These are phyloP conservation scores for Chelidonichthys spinosus DNA, from an alignment of 2,797 vertebrate species.

Conservation along the genomic window DNA sequence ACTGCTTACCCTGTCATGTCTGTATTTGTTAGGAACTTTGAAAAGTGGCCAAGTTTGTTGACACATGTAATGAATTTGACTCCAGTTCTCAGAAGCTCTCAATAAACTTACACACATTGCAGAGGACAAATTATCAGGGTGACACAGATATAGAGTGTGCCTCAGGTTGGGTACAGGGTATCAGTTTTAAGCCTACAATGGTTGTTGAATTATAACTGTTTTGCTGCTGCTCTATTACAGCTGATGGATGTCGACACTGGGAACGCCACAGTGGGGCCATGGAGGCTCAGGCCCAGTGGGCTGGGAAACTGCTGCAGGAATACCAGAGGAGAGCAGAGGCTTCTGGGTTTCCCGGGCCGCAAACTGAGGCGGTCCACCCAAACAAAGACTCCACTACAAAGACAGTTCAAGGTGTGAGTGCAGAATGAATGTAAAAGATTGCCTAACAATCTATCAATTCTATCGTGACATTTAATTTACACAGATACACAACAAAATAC, in stretches of 20 bases:
- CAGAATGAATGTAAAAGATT: background rate
- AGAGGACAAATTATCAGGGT: background rate
- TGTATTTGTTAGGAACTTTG: too few relatives aligned
- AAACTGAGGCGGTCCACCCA: constrained; percentile 63
- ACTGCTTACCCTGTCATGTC: too few relatives aligned
- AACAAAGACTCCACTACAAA: constrained; percentile 80
- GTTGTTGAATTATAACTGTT: background rate
- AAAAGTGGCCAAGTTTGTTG: background rate
- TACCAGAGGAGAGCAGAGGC: constrained; percentile 89
- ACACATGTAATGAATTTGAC: too few relatives aligned
- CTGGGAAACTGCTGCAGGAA: constrained; percentile 88
- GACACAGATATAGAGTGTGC: background rate
- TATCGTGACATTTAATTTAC: background rate
- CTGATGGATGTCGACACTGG: constrained; percentile 95
- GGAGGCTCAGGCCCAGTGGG: constrained; percentile 93
- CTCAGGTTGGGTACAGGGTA: background rate
- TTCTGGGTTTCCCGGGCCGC: constrained; percentile 76
- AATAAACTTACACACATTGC: background rate
- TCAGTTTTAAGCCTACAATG: background rate
- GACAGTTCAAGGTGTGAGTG: constrained; percentile 62
- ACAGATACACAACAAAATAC: background rate
- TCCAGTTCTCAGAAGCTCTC: background rate
- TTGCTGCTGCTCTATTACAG: constrained; percentile 70
- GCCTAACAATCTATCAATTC: background rate
- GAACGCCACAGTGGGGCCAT: constrained; percentile 92